Evolutionary conservation across 2,797 vertebrate species (phyloP).

Genomic region (Erethizon dorsatum): DNA sequence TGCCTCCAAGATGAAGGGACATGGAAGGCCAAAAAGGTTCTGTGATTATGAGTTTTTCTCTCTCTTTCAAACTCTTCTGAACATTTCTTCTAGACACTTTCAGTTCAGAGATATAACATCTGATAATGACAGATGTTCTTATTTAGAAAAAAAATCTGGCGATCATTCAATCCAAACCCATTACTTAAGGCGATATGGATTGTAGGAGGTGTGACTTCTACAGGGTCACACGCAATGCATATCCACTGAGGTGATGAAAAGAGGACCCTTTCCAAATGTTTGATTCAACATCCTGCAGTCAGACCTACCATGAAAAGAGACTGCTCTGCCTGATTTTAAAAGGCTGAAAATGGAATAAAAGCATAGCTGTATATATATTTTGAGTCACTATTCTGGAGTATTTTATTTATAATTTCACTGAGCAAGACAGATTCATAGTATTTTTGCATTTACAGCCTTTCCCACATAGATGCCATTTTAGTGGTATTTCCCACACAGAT

Average conservation of each 20-base stretch:
- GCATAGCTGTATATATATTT: background rate
- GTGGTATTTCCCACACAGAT: background rate
- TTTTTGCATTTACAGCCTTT: background rate
- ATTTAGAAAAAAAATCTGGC: background rate
- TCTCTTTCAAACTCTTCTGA: background rate
- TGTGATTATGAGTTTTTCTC: background rate
- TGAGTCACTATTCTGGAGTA: background rate
- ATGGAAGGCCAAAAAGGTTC: background rate
- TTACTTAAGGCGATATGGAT: background rate
- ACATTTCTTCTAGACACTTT: background rate
- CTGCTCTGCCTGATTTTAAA: background rate
- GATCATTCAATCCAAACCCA: background rate
- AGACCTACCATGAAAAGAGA: background rate
- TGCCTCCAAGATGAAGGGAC: background rate
- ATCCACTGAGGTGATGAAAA: background rate
- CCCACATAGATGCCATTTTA: background rate
- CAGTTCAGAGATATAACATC: background rate
- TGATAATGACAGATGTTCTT: background rate
- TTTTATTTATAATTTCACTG: background rate
- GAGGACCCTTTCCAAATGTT: background rate
- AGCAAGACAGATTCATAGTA: background rate
- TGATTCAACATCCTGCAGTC: background rate
- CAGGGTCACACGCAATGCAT: rapidly evolving
- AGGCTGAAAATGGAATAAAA: background rate
- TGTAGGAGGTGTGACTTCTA: background rate